These are phyloP conservation scores for Pyrrhosoma nymphula DNA, from an alignment of 2,888 invertebrate genomes.

Conservation along the genomic window DNA sequence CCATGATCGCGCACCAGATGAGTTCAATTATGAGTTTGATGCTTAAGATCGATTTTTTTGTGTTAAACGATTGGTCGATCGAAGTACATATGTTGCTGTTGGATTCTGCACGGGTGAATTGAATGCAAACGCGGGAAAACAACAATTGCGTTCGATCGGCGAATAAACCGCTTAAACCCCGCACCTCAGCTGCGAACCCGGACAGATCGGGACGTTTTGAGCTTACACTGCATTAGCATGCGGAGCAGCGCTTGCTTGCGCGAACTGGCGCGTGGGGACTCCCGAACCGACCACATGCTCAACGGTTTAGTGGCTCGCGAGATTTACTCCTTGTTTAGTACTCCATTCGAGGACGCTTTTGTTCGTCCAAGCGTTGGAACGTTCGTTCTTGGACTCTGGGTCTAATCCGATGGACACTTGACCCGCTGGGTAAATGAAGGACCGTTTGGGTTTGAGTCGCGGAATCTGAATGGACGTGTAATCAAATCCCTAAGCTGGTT, in stretches of 20 bases:
- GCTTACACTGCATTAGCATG: background rate
- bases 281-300: background rate
- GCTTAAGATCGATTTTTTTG: no score
- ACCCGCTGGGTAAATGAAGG: background rate
- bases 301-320: background rate
- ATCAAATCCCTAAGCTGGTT: background rate
- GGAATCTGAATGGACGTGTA: background rate
- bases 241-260: background rate
- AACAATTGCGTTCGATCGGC: background rate
- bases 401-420: background rate
- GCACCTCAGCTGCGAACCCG: background rate
- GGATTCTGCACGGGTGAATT: background rate
- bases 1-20: no score
- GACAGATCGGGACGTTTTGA: background rate
- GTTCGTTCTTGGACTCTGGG: background rate
- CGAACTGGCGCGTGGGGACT: background rate
- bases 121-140: background rate
- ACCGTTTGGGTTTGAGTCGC: background rate
- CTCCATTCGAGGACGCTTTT: background rate
- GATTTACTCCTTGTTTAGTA: background rate
- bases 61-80: no score
- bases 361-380: background rate
- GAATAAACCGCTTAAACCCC: background rate
- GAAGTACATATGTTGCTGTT: no score
- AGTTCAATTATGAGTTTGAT: no score